These are phyloP conservation scores for Leptopilina syphax DNA, from an alignment of 2,888 invertebrate species.

Conservation along the genomic window DNA sequence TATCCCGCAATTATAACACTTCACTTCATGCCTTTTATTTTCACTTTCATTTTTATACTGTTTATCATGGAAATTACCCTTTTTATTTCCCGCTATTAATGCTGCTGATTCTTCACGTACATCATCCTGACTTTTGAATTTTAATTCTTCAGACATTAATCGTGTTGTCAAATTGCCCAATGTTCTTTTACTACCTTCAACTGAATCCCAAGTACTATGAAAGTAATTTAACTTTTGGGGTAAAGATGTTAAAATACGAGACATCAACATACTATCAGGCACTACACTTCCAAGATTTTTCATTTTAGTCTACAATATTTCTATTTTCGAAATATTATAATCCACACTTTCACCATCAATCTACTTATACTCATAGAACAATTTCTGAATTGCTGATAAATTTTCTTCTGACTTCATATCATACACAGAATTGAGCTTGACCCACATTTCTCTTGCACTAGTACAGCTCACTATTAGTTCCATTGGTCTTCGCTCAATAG, in stretches of 20 bases:
- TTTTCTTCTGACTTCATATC: slow-evolving; percentile 53
- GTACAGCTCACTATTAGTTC: slow-evolving; percentile 46
- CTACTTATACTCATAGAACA: slow-evolving; percentile 56
- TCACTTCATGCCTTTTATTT: not conserved
- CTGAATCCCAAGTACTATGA: too few relatives aligned
- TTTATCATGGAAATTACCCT: not conserved
- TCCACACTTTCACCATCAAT: slow-evolving; percentile 44
- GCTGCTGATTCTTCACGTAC: not conserved
- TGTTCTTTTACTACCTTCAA: too few relatives aligned
- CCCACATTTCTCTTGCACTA: slow-evolving; percentile 55
- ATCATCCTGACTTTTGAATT: not conserved
- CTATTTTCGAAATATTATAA: slow-evolving; percentile 51
- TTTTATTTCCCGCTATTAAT: not conserved
- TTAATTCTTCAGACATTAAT: slow-evolving; percentile 28
- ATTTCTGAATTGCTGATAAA: slow-evolving; percentile 51
- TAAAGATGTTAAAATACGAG: slow-evolving; percentile 36
- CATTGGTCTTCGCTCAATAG: too few relatives aligned
- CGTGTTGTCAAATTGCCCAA: slow-evolving; percentile 39
- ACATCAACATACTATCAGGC: slow-evolving; percentile 51
- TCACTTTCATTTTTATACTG: not conserved
- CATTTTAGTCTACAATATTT: too few relatives aligned
- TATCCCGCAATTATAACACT: slow-evolving; percentile 28
- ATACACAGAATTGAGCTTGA: slow-evolving; percentile 52
- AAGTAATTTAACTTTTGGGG: too few relatives aligned
- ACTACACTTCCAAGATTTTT: too few relatives aligned